A percentile compares a stretch with the other conserved stretches of the same genome.
phyloP scores from a whole-genome alignment of 2,113 vertebrate species.

The Lycocorax pyrrhopterus region DNA sequence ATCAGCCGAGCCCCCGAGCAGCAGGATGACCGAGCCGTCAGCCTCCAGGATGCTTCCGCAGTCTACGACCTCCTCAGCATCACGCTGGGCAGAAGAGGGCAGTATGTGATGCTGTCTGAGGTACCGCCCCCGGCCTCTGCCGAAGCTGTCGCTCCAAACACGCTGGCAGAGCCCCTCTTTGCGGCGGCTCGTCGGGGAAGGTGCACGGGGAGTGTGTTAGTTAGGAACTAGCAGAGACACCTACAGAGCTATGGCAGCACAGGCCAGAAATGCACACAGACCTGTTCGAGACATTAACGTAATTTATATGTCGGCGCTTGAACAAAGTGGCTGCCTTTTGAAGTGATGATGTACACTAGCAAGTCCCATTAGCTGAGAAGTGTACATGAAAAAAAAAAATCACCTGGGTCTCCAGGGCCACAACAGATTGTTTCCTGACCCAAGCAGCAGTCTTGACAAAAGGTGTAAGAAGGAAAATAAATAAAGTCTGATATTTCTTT shows the following conservation, averaged over 20 bases:
- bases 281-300: not conserved
- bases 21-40: slow-evolving; percentile 81
- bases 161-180: not conserved
- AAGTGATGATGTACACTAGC: not conserved
- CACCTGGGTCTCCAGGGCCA: not conserved
- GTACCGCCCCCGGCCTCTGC: slow-evolving; percentile 59
- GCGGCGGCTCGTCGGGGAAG: not conserved
- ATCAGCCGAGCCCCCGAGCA: slow-evolving; percentile 93
- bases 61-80: slow-evolving; percentile 96
- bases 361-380: not conserved
- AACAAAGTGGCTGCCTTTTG: not conserved
- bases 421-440: not conserved
- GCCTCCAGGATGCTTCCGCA: slow-evolving; percentile 84
- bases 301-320: not conserved
- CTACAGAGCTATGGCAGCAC: not conserved
- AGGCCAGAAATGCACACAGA: not conserved
- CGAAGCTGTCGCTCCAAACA: not conserved
- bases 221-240: not conserved
- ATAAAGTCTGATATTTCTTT: not conserved
- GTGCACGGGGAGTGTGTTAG: not conserved
- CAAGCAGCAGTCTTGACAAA: not conserved
- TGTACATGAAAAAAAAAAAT: not conserved
- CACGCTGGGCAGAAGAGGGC: slow-evolving; percentile 94
- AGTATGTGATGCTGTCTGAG: slow-evolving; percentile 96
- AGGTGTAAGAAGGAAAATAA: not conserved